These are phyloP conservation scores for Phymatocera aterrima DNA, from an alignment of 2,888 invertebrate genomes.

Conservation along the genomic window DNA sequence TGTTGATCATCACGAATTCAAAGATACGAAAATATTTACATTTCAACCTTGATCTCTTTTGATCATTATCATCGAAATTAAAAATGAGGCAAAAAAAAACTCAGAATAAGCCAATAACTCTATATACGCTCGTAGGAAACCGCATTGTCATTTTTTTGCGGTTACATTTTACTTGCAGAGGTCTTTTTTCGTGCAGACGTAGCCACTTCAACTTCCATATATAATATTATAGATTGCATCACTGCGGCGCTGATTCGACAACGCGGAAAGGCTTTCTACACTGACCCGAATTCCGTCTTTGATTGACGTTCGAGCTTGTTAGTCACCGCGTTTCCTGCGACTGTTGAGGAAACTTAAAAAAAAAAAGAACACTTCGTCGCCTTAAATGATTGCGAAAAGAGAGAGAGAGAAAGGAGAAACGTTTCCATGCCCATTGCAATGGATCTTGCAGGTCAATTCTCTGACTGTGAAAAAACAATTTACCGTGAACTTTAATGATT, in stretches of 20 bases:
- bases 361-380: not conserved
- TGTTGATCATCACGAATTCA: no score
- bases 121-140: not conserved
- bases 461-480: not conserved
- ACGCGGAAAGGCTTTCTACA: slow-evolving; percentile 64
- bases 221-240: slow-evolving; percentile 52
- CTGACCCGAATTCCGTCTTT: slow-evolving; percentile 50
- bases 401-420: not conserved
- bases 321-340: slow-evolving; percentile 30
- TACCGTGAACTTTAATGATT: not conserved
- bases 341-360: slow-evolving; percentile 5
- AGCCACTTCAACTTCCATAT: not conserved
- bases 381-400: not conserved
- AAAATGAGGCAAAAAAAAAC: not conserved
- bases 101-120: not conserved
- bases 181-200: not conserved
- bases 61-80: not conserved
- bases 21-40: no score
- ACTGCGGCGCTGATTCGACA: slow-evolving; percentile 59
- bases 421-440: no score
- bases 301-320: slow-evolving; percentile 36
- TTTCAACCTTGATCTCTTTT: no score
- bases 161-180: no score
- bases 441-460: not conserved
- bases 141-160: not conserved